Evolutionary conservation across 2,888 invertebrate genomes (phyloP).

Genomic region (Drosophila birchii): DNA sequence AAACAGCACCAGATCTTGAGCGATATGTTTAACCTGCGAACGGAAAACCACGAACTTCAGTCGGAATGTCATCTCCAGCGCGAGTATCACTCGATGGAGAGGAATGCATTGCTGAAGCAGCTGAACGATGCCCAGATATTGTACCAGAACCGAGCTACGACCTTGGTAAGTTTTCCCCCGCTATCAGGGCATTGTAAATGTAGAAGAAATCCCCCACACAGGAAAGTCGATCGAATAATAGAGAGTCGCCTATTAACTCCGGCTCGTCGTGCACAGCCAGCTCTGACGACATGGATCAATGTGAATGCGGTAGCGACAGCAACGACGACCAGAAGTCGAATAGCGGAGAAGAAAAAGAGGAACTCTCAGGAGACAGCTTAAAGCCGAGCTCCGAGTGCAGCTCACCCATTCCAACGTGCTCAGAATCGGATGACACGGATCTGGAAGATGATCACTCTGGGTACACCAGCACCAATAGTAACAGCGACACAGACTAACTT

Average conservation of each 20-base stretch:
- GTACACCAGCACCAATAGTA: conserved; percentile 1
- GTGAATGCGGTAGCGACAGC: background rate
- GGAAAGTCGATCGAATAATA: background rate
- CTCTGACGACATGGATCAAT: background rate
- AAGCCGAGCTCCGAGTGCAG: conserved; percentile 1
- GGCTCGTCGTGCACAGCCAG: background rate
- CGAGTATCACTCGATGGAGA: conserved; percentile 79
- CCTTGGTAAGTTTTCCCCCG: conserved; percentile 15
- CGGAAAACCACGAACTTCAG: conserved; percentile 68
- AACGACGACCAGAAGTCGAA: conserved; percentile 9
- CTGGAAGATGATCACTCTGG: conserved; percentile 9
- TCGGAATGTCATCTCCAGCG: conserved; percentile 76
- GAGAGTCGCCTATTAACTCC: conserved; percentile 1
- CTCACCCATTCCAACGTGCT: background rate
- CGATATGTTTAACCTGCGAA: conserved; percentile 76
- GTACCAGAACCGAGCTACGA: conserved; percentile 42
- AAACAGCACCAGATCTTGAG: conserved; percentile 79
- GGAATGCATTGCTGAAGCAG: conserved; percentile 74
- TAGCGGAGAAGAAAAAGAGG: conserved; percentile 6
- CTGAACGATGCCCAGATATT: conserved; percentile 66
- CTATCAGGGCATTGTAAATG: background rate
- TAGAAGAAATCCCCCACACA: background rate
- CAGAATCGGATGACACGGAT: conserved; percentile 26
- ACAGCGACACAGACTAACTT: conserved; percentile 39
- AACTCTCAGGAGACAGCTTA: conserved; percentile 8